These are phyloP conservation scores for Adela reaumurella DNA, from an alignment of 2,888 invertebrate species.

Conservation along the genomic window DNA sequence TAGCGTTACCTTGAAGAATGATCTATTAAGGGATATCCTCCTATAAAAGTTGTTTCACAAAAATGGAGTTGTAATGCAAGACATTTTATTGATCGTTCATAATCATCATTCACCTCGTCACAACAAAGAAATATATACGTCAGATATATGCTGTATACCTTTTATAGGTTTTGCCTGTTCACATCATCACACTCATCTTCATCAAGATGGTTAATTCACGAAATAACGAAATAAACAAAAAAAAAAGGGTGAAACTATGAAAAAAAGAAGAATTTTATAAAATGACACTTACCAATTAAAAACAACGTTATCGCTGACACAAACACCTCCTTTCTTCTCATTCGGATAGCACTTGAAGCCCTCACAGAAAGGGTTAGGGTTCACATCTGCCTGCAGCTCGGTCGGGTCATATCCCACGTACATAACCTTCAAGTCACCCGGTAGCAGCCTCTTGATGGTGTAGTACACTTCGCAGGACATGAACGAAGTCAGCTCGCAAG, in stretches of 20 bases:
- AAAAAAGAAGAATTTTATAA: background rate
- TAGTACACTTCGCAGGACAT: constrained; percentile 74
- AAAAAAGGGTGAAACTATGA: background rate
- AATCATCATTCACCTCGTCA: no score
- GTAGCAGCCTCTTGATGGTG: constrained; percentile 74
- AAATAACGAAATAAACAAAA: constrained; percentile 1
- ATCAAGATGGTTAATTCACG: constrained; percentile 1
- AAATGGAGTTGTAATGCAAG: constrained; percentile 5
- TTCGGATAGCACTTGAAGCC: constrained; percentile 60
- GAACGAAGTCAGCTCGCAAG: constrained; percentile 68
- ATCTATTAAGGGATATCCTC: no score
- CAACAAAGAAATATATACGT: no score
- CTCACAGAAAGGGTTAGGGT: constrained; percentile 70
- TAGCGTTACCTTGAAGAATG: no score
- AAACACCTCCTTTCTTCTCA: constrained; percentile 75
- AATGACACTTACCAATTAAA: constrained; percentile 56
- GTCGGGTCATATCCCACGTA: constrained; percentile 50
- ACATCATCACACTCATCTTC: no score
- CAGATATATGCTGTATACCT: no score
- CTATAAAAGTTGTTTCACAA: no score
- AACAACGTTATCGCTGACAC: constrained; percentile 76
- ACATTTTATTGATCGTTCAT: no score
- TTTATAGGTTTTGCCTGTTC: no score
- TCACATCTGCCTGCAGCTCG: constrained; percentile 37
- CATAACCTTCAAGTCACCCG: constrained; percentile 78